Conservation (phyloP, 2,113 vertebrate species). For the Brachypteracias leptosomus region DNA sequence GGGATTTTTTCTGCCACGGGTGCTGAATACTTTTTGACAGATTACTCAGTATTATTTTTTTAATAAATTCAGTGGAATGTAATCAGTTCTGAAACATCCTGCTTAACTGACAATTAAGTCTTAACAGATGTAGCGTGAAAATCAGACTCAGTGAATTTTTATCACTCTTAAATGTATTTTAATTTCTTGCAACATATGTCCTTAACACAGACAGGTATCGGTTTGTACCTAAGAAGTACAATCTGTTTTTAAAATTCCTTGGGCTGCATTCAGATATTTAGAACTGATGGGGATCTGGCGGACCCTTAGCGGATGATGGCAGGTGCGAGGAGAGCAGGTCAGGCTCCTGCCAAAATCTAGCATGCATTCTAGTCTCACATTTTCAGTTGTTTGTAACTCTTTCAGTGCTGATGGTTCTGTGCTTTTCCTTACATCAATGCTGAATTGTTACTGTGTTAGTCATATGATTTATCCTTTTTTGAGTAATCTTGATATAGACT, state of each 20-base stretch:
- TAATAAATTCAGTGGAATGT: conserved; percentile 15
- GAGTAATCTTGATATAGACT: background rate
- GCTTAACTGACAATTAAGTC: conserved; percentile 31
- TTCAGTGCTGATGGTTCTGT: background rate
- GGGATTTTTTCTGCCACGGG: background rate
- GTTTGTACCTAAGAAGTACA: conserved; percentile 8
- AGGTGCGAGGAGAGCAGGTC: background rate
- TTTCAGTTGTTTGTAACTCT: background rate
- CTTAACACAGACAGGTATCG: background rate
- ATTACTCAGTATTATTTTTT: background rate
- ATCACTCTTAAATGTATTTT: conserved; percentile 25
- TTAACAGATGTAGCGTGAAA: conserved; percentile 33
- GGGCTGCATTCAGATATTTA: background rate
- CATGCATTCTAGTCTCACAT: background rate
- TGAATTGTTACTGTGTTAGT: background rate
- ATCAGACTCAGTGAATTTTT: conserved; percentile 10
- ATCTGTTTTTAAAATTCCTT: conserved; percentile 30
- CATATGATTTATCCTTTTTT: background rate
- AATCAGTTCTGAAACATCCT: conserved; percentile 22
- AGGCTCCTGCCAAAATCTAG: conserved; percentile 9
- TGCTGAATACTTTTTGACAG: background rate
- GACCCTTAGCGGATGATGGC: background rate
- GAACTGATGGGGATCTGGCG: background rate
- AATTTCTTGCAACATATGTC: conserved; percentile 23
- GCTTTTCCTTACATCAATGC: background rate